Percentiles rank a stretch among this genome's conserved stretches.
Evolutionary conservation across 2,888 invertebrate species (phyloP).

Genomic region (Mechanitis mazaeus): DNA sequence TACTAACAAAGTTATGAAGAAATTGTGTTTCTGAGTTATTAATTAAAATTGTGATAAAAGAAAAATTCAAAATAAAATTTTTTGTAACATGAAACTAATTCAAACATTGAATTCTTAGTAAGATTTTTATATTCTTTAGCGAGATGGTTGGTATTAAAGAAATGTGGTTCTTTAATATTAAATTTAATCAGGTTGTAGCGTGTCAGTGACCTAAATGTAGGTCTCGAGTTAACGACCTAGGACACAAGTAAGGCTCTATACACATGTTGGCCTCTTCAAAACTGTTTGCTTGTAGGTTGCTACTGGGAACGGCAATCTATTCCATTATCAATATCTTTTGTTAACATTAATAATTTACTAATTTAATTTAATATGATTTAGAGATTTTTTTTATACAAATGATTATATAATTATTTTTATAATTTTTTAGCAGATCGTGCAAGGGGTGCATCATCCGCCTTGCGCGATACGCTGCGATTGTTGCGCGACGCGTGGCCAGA

Average conservation of each 20-base stretch:
- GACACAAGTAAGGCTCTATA: constrained; percentile 20
- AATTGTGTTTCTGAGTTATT: too few species aligned
- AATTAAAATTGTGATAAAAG: too few species aligned
- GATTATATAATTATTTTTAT: background rate
- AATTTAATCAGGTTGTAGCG: constrained; percentile 31
- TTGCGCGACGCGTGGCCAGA: constrained; percentile 62
- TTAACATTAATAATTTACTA: too few species aligned
- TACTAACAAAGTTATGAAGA: too few species aligned
- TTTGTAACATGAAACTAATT: too few species aligned
- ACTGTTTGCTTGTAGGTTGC: constrained; percentile 10
- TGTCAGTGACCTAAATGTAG: constrained; percentile 24
- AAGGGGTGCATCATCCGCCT: constrained; percentile 39
- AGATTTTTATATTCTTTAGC: background rate
- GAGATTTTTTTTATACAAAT: too few species aligned
- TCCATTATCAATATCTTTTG: background rate
- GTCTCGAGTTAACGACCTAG: constrained; percentile 25
- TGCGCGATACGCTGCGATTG: constrained; percentile 54
- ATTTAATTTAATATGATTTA: too few species aligned
- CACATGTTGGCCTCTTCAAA: background rate
- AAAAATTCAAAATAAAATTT: too few species aligned
- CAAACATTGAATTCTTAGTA: too few species aligned
- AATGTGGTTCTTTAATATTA: constrained; percentile 7
- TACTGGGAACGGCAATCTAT: background rate
- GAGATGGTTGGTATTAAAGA: background rate
- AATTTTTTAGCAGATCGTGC: constrained; percentile 30